Evolutionary conservation across 2,888 invertebrate species (phyloP).

Genomic region (Euzophera pinguis): DNA sequence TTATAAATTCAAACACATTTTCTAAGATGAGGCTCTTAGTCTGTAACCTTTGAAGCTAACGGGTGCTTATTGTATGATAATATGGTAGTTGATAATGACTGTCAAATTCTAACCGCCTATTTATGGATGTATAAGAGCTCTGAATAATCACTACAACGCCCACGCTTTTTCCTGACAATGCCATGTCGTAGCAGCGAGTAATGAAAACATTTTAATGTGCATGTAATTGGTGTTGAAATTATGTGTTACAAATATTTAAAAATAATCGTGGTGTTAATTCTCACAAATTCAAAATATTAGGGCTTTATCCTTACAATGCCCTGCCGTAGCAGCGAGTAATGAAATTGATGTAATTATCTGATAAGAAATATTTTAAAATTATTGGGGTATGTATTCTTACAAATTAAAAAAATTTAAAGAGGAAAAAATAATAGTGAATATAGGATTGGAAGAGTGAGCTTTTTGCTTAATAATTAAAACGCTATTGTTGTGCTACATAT

Average conservation of each 20-base stretch:
- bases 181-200: conserved; percentile 3
- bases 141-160: conserved; percentile 43
- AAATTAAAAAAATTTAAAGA: no score
- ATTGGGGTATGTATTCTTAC: no score
- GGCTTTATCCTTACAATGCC: conserved; percentile 17
- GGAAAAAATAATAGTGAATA: no score
- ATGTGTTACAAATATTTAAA: no score
- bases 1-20: background rate
- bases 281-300: no score
- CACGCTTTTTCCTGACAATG: conserved; percentile 29
- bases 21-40: background rate
- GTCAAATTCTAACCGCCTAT: conserved; percentile 53
- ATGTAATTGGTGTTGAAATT: background rate
- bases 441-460: no score
- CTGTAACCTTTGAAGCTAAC: conserved; percentile 37
- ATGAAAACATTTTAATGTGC: conserved; percentile 3
- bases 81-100: conserved; percentile 44
- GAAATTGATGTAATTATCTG: background rate
- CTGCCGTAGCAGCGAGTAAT: conserved; percentile 6
- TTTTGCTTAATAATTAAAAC: no score
- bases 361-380: no score
- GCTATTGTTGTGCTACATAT: no score
- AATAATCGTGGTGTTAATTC: no score
- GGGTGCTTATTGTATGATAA: conserved; percentile 68
- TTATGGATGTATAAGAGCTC: conserved; percentile 49